Base-by-base conservation (phyloP, 2,888 invertebrate species). In the Tachystola acroxantha region DNA sequence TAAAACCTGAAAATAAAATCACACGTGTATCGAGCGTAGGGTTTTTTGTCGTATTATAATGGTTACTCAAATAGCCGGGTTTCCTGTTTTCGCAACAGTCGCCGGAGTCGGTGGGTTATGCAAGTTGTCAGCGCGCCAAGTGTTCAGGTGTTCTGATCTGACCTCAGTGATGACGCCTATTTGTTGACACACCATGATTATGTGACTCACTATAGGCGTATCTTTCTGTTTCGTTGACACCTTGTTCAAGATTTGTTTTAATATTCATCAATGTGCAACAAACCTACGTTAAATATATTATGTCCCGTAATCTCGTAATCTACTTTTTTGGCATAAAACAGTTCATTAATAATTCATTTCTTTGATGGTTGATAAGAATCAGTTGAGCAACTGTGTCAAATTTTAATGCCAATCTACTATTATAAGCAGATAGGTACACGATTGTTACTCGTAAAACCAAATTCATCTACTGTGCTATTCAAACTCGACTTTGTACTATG, bases 101-200 rank as follows among this genome's bases (percentile, higher is more conserved):
- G 61, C 53, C 56, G 61, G 55, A 53, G 44, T 22, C 7, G 47
- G 58, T 16, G 14, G 29, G 63, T 84, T 82, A 78, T 73, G 80
- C 70, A 80, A 82, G 64, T 81, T 84, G 82, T 74, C 81, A 78
- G 47, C 39, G 43, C 73, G 85, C 85, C 79, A 79, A 74, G 43
- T 55, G 68, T 58, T 76, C 79, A 82, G 84, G 85, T 81, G 79
- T 71, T 69, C 63, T 13, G 38, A 29, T 30, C 29, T 61, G 71
- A 76, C 76, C 76, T 76, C 69, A 50, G 53, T 45, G 36, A 54
- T 58, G 60, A 62, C 59, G 61, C 53, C 46, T 53, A 59, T 54
- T 53, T 58, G 64, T 68, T 68, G 62, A 62, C 62, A 66, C 56
- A 50, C 42, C 50, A 46, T 41, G 34, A n/a, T n/a, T n/a, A n/a